Base-by-base conservation (phyloP, 2,113 vertebrate genomes). In the Himantopus leucocephalus region DNA sequence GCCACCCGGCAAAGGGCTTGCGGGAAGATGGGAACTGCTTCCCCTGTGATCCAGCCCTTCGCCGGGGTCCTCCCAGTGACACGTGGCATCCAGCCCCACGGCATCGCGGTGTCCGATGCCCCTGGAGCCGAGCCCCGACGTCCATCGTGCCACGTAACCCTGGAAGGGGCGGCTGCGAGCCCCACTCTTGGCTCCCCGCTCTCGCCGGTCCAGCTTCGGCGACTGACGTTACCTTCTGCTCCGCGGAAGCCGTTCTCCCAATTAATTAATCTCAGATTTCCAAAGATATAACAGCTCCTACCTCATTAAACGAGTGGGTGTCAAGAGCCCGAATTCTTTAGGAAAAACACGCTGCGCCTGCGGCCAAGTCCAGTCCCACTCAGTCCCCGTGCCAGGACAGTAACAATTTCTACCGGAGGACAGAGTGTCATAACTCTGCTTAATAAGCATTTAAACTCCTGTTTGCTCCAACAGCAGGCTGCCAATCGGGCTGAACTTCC, bases 91-190 rank as follows among this genome's bases (percentile, higher is more conserved):
- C 56, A 43, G 50, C 48, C 59, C 29, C 59, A 9, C 1, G 1
- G 18, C 47, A n/a, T 24, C 7, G 1, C 1, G 4, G 8, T 8
- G 16, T 5, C 52, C 6, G 3, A 53, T 45, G 45, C 4, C 48
- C 63, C 66, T 2, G 23, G 34, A n/a, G 82, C 60, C 1, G 32
- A 47, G 52, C 35, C 43, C 66, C 2, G 50, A 7, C 2, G 52
- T 3, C 9, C 2, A 3, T 35, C 0, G 2, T 26, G 50, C 9
- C 50, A 21, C 3, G 1, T 4, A 64, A 53, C 11, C 43, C 52
- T 2, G 8, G 22, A 5, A 6, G 45, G 30, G 52, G 52, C 39
- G 6, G 52, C 0, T 10, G 23, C 8, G 3, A 35, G 58, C 6
- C 70, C 81, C 3, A 63, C 50, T 52, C 73, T 6, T 3, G 43